These are phyloP conservation scores for Puntigrus tetrazona DNA, from an alignment of 2,113 vertebrate species.

Conservation along the genomic window DNA sequence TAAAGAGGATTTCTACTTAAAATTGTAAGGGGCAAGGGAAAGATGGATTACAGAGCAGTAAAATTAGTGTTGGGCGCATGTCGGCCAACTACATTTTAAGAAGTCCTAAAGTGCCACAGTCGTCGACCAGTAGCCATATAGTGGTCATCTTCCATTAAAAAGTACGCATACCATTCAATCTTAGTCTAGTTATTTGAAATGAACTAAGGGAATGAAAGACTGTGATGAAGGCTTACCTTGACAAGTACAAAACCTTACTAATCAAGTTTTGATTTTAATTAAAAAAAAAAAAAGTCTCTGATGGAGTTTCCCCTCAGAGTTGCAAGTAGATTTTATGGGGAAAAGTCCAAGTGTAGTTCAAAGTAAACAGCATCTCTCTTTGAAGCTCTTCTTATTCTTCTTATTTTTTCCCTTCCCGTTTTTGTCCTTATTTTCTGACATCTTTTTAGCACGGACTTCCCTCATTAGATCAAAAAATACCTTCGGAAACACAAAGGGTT, in stretches of 20 bases:
- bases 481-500: constrained; percentile 64
- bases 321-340: constrained; percentile 39
- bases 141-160: constrained; percentile 56
- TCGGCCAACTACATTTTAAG: constrained; percentile 52
- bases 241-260: constrained; percentile 42
- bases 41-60: constrained; percentile 15
- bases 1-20: not conserved
- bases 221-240: constrained; percentile 55
- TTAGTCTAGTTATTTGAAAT: constrained; percentile 41
- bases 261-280: constrained; percentile 55
- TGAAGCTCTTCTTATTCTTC: constrained; percentile 94
- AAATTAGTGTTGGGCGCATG: constrained; percentile 67
- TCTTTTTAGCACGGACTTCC: constrained; percentile 95
- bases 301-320: constrained; percentile 39
- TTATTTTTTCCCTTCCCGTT: constrained; percentile 96
- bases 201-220: constrained; percentile 43
- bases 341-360: constrained; percentile 67
- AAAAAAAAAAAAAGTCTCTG: constrained; percentile 50
- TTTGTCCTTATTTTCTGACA: constrained; percentile 98
- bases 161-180: constrained; percentile 23
- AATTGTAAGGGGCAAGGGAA: constrained; percentile 19
- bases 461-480: constrained; percentile 99
- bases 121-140: constrained; percentile 57
- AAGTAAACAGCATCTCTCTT: constrained; percentile 95
- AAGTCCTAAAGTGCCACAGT: constrained; percentile 59